Evolutionary conservation across 2,888 invertebrate species (phyloP), one percentile per base, ranked within the genome.

Genomic region (Dexiosoma caninum): DNA sequence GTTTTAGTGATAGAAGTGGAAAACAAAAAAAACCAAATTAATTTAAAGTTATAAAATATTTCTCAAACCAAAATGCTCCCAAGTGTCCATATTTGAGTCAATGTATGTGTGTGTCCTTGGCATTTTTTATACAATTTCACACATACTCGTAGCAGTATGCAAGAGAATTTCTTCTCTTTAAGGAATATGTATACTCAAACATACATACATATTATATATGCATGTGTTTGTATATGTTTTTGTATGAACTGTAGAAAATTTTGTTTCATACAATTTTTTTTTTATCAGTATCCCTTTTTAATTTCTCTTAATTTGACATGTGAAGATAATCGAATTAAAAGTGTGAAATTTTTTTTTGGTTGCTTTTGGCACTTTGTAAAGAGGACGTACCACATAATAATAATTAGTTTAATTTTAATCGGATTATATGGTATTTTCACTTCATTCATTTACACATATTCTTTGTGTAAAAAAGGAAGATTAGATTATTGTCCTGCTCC

Each of bases 261-360:
- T 57, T 55, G 14, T 62, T 51, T 42, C 16, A 30, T 44, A 37
- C 35, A 27, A 5, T 19, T 40, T 27, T 30, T 32, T 30, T 27
- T 19, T 27, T 14, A 8, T 49, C 9, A 62, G 64, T 72, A 27
- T 57, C 55, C 69, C 72, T 72, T 74, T 27, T 64, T 55, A 81
- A 70, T 75, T 76, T 76, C 76, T 77, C 46, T 76, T 81, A 81
- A 81, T 81, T 81, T 81, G 81, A 81, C 81, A 81, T 81, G 81
- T 81, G 81, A 77, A 81, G 81, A 81, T 81, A 81, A 81, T 81
- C 81, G 64, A 81, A 81, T 81, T 81, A 77, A 81, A 77, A 74
- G 77, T 77, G 72, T 77, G 77, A 81, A 81, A 69, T 77, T 81
- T 80, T 62, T 42, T 51, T n/a, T n/a, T n/a, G n/a, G 40, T 59